phyloP scores from a whole-genome alignment of 2,113 vertebrate genomes.

The Myiagra hebetior region DNA sequence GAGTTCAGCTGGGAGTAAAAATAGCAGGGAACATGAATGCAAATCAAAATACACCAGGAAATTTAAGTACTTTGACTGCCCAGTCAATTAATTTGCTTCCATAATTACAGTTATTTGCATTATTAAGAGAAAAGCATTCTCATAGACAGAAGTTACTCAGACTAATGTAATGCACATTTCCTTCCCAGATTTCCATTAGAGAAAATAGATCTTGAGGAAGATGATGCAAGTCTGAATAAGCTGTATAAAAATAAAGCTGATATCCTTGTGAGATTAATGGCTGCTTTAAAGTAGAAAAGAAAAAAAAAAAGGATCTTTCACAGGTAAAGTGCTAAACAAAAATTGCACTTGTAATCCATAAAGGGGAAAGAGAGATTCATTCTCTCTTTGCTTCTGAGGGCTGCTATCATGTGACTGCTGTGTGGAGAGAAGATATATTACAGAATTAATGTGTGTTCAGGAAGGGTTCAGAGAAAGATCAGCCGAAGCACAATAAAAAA shows the following conservation, averaged over 20 bases:
- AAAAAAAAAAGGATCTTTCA: not conserved
- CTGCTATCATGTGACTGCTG: not conserved
- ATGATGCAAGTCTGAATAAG: conserved; percentile 28
- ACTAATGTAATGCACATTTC: not conserved
- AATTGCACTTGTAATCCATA: not conserved
- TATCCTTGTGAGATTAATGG: not conserved
- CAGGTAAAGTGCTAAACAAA: not conserved
- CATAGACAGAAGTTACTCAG: conserved; percentile 1
- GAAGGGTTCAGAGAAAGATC: not conserved
- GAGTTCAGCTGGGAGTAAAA: conserved; percentile 30
- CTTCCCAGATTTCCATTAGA: conserved; percentile 37
- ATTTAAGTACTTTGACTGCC: conserved; percentile 20
- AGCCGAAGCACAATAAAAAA: not conserved
- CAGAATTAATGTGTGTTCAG: not conserved
- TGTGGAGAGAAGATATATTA: not conserved
- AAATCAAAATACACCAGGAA: conserved; percentile 35
- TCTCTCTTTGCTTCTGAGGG: not conserved
- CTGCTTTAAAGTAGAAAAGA: not conserved
- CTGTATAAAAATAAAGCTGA: conserved; percentile 1
- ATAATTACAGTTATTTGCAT: conserved; percentile 38
- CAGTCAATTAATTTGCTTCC: conserved; percentile 48
- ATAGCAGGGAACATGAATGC: conserved; percentile 37
- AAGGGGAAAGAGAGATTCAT: not conserved
- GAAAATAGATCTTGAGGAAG: not conserved
- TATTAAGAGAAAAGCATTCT: conserved; percentile 32